Conservation (phyloP, 1,140 invertebrate species). For the Teleogryllus occipitalis region DNA sequence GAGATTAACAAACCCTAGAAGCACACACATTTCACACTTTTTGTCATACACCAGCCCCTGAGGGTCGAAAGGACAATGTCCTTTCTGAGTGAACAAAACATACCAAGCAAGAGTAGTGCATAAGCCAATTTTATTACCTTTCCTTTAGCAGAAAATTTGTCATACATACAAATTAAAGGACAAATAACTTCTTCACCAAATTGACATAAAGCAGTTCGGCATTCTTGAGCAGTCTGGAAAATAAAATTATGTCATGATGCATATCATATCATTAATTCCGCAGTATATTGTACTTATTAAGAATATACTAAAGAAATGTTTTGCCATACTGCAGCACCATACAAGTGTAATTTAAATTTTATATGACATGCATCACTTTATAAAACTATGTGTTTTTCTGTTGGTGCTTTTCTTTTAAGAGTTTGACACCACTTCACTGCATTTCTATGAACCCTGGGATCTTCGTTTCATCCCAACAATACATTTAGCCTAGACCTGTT, state of each 20-base stretch:
- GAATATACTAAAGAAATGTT: not conserved
- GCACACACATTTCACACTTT: no score
- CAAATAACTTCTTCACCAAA: slow-evolving; percentile 32
- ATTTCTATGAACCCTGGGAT: not conserved
- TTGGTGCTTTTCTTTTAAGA: not conserved
- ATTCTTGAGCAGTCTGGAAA: slow-evolving; percentile 31
- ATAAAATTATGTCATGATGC: slow-evolving; percentile 22
- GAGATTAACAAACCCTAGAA: no score
- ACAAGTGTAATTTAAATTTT: not conserved
- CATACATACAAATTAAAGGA: slow-evolving; percentile 26
- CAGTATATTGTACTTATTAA: not conserved
- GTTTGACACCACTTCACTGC: not conserved
- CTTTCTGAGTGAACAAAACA: no score
- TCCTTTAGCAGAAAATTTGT: not conserved
- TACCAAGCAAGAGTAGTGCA: no score
- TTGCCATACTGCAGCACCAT: not conserved
- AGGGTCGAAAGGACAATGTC: no score
- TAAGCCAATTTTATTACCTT: not conserved
- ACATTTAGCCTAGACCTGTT: not conserved
- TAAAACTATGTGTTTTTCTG: not conserved
- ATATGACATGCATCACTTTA: not conserved
- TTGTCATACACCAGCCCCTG: no score
- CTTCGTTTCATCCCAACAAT: not conserved
- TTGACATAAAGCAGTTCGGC: slow-evolving; percentile 29
- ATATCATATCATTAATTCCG: no score